Evolutionary conservation across 1,140 invertebrate genomes (phyloP), one percentile per base, ranked within the genome.

Genomic region (Phortica variegata): DNA sequence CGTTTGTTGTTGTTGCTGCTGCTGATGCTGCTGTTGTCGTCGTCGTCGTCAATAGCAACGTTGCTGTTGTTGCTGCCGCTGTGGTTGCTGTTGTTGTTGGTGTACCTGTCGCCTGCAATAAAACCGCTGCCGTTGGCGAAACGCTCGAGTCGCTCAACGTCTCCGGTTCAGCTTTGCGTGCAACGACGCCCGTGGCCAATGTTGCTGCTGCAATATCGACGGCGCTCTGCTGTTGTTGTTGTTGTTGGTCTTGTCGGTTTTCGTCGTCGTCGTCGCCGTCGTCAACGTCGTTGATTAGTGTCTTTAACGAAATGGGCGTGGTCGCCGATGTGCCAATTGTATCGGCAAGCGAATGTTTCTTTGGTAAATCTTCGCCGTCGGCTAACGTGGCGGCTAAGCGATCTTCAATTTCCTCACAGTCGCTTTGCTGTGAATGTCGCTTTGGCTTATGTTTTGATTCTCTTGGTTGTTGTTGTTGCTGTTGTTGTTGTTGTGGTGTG

Each of bases 101-200:
- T 18, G 56, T 58, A 41, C 42, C 56, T 37, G 44, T 69, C 41
- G 41, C 47, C 50, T 37, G 56, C 55, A 57, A 47, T 5, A 44
- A 38, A 15, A 61, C 53, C 9, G 55, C 60, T 19, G 61, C 53
- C 26, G 70, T 73, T 46, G 70, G 70, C 20, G 70, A 73, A 13
- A 73, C 65, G 26, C 70, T 73, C 16, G 70, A 62, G 62, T 73
- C 70, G 39, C 70, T 73, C 2, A 73, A 44, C 1, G 70, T 73
- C 38, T 73, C 70, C 13, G 70, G 70, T 19, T 73, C 70, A 23
- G 70, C 70, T 13, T 66, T 66, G 31, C 69, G 54, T 18, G 70
- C 62, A 7, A 73, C 55, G 17, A 73, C 43, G 10, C 70, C 70
- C 47, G 56, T 73, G 47, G 70, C 70, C 39, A 73, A 60, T 12